Evolutionary conservation across 2,113 vertebrate species (phyloP).

Genomic region (Sapayoa aenigma): DNA sequence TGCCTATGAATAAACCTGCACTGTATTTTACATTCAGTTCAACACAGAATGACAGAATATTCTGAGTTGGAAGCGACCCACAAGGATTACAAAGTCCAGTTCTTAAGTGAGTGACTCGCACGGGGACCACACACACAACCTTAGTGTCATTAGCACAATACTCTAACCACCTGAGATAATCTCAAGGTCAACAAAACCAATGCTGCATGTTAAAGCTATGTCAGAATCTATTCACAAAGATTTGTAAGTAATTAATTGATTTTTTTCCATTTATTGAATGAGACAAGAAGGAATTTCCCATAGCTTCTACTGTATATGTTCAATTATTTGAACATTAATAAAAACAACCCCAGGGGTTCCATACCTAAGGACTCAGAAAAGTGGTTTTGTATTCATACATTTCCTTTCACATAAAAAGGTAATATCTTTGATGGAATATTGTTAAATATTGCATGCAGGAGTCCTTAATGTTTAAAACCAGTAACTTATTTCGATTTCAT

Average conservation of each 20-base stretch:
- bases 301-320: background rate
- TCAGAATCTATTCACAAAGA: conserved; percentile 8
- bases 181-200: background rate
- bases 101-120: background rate
- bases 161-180: background rate
- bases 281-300: background rate
- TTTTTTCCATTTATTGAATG: background rate
- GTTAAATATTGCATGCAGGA: conserved; percentile 46
- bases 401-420: conserved; percentile 47
- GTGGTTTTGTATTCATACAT: background rate
- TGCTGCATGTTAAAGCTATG: background rate
- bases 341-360: background rate
- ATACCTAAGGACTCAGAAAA: background rate
- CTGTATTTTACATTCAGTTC: background rate
- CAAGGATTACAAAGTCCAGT: background rate
- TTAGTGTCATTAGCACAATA: rapidly evolving
- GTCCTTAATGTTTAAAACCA: conserved; percentile 41
- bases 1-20: background rate
- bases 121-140: background rate
- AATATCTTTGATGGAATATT: conserved; percentile 16
- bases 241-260: background rate
- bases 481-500: conserved; percentile 37
- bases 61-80: background rate
- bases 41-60: background rate
- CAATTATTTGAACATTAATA: conserved; percentile 32